These are phyloP conservation scores for Drosophila pegasa DNA, from an alignment of 2,888 invertebrate species.

Conservation along the genomic window DNA sequence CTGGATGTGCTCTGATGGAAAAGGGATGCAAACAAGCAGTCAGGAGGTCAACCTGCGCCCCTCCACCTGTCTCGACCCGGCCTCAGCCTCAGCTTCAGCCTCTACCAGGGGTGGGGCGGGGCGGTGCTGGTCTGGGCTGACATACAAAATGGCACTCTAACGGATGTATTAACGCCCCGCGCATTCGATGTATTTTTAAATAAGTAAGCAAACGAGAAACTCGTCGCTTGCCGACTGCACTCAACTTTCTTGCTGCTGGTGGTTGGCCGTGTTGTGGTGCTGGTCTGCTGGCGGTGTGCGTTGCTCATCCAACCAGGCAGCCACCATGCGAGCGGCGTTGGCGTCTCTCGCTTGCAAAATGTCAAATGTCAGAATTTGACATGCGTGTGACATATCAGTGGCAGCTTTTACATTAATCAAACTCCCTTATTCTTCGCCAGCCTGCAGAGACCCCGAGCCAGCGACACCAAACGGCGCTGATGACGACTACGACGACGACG, in stretches of 20 bases:
- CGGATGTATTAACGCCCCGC: slow-evolving; percentile 77
- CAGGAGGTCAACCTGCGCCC: slow-evolving; percentile 40
- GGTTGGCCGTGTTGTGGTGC: slow-evolving; percentile 50
- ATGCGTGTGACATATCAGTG: slow-evolving; percentile 86
- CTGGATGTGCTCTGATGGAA: slow-evolving; percentile 41
- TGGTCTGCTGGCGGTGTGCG: slow-evolving; percentile 32
- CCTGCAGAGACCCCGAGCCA: slow-evolving; percentile 21
- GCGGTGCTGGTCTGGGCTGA: slow-evolving; percentile 27
- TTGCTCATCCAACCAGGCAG: slow-evolving; percentile 74
- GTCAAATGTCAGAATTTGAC: slow-evolving; percentile 86
- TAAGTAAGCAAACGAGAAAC: slow-evolving; percentile 59
- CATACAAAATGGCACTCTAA: slow-evolving; percentile 72
- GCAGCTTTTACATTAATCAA: slow-evolving; percentile 86
- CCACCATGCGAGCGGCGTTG: slow-evolving; percentile 53
- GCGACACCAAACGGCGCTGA: slow-evolving; percentile 52
- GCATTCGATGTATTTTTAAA: slow-evolving; percentile 55
- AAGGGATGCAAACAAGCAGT: slow-evolving; percentile 46
- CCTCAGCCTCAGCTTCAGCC: background rate
- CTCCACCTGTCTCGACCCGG: slow-evolving; percentile 3
- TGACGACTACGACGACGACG: slow-evolving; percentile 31
- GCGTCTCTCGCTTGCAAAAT: slow-evolving; percentile 81
- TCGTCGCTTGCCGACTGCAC: slow-evolving; percentile 65
- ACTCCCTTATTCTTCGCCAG: slow-evolving; percentile 82
- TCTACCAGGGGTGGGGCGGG: background rate
- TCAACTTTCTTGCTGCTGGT: slow-evolving; percentile 57